Evolutionary conservation across 2,888 invertebrate genomes (phyloP), one percentile per base, ranked within the genome.

Genomic region (Drosophila lacicola): DNA sequence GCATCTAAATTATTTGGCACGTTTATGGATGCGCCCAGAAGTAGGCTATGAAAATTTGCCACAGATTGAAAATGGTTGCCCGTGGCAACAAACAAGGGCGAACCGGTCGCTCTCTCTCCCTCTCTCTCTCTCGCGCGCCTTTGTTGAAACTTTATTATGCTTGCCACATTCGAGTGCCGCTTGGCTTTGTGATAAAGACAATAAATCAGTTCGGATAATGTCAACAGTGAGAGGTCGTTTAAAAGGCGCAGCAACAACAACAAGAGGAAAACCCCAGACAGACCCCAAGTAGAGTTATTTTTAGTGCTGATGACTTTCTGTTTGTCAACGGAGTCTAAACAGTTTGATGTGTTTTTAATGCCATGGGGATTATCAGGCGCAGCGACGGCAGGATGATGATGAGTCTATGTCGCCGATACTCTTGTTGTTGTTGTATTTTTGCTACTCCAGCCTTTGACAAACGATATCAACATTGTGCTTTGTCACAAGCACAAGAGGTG

Each of bases 121-220:
- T 25, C 6, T 6, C 25, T 25, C 6, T 25, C 17, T 8, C 42
- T 4, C 13, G 33, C 33, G 4, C 17, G 47, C 13, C 37, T 54
- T 55, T 60, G 56, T 63, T 60, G 71, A 50, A 56, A 53, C 47
- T 66, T 78, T 69, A 78, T 87, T 73, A 74, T 76, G 70, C 62
- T 57, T 63, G 65, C 61, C 71, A 47, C 71, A 72, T 55, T 74
- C 47, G 73, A 84, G 82, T 84, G 79, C 67, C 70, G 74, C 71
- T 69, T 49, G 76, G 67, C 76, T 76, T 53, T 76, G 76, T 72
- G 75, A 76, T 76, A 80, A 82, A 57, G 78, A 82, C 75, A 82
- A 87, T 87, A 85, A 85, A 87, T 85, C 85, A 82, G 82, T 57
- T 63, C 49, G 69, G 82, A 80, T 87, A 87, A 80, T 80, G 85